Conservation (phyloP, 2,113 vertebrate genomes). For the Vimba vimba region DNA sequence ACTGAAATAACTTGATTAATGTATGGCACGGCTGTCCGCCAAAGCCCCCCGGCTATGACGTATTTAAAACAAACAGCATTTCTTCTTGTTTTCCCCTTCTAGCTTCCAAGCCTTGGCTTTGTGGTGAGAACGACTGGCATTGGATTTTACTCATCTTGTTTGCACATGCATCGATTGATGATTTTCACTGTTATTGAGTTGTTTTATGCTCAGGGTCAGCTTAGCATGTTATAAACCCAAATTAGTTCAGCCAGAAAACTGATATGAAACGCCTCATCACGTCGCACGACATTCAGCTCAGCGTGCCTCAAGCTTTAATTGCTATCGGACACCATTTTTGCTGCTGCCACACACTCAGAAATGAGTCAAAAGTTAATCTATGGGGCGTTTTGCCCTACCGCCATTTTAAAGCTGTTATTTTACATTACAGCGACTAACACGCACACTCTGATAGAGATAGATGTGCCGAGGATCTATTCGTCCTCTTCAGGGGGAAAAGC, state of each 20-base stretch:
- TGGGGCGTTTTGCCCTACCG: neutral
- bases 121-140: neutral
- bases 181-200: conserved; percentile 33
- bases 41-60: conserved; percentile 19
- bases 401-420: conserved; percentile 39
- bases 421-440: neutral
- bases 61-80: conserved; percentile 37
- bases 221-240: conserved; percentile 35
- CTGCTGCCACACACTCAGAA: neutral
- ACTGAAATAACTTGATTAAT: conserved; percentile 48
- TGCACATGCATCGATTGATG: conserved; percentile 21
- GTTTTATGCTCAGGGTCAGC: neutral
- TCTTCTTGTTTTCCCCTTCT: conserved; percentile 16
- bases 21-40: conserved; percentile 26
- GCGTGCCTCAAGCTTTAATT: neutral
- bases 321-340: neutral
- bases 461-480: neutral
- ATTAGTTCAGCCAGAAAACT: conserved; percentile 28
- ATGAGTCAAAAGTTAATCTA: conserved; percentile 34
- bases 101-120: conserved; percentile 20
- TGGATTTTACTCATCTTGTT: conserved; percentile 20
- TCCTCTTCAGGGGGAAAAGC: conserved; percentile 18
- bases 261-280: conserved; percentile 9
- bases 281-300: neutral
- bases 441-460: neutral